A percentile compares a stretch with the other conserved stretches of the same genome.
Conservation (phyloP, 2,888 invertebrate genomes). For the Noctua pronuba region DNA sequence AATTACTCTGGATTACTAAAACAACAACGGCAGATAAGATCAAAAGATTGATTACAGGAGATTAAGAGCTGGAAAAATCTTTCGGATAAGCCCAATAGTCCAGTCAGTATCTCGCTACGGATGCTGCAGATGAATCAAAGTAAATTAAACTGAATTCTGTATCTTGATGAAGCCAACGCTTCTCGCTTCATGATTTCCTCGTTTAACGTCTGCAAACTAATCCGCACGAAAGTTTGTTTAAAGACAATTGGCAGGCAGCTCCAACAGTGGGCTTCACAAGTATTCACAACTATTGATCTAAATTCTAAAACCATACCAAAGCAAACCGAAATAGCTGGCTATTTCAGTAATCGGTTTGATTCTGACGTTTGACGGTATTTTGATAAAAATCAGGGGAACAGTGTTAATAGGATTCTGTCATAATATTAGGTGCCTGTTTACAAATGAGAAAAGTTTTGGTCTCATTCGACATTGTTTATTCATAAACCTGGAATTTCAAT, state of each 20-base stretch:
- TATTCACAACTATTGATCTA: constrained; percentile 43
- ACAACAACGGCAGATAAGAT: constrained; percentile 36
- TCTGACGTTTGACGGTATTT: constrained; percentile 24
- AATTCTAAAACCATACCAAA: constrained; percentile 48
- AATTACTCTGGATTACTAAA: constrained; percentile 39
- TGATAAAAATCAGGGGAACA: constrained; percentile 1
- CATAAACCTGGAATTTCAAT: not conserved
- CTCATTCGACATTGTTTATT: not conserved
- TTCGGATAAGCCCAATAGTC: not conserved
- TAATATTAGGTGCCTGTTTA: constrained; percentile 13
- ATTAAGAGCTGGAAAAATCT: constrained; percentile 2
- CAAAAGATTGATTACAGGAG: constrained; percentile 25
- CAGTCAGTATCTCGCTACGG: constrained; percentile 5
- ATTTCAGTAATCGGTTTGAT: constrained; percentile 29
- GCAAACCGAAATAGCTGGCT: constrained; percentile 40
- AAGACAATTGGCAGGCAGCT: constrained; percentile 53
- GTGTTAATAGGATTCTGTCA: constrained; percentile 2
- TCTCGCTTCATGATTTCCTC: constrained; percentile 53
- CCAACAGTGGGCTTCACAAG: constrained; percentile 34
- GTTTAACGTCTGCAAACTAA: constrained; percentile 62
- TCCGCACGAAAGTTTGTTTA: constrained; percentile 59
- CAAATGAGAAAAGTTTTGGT: constrained; percentile 6
- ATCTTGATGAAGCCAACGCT: constrained; percentile 47
- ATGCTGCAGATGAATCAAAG: constrained; percentile 15
- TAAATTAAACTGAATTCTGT: constrained; percentile 7